phyloP scores from a whole-genome alignment of 1,140 invertebrate species.

The Drosophila grimshawi region DNA sequence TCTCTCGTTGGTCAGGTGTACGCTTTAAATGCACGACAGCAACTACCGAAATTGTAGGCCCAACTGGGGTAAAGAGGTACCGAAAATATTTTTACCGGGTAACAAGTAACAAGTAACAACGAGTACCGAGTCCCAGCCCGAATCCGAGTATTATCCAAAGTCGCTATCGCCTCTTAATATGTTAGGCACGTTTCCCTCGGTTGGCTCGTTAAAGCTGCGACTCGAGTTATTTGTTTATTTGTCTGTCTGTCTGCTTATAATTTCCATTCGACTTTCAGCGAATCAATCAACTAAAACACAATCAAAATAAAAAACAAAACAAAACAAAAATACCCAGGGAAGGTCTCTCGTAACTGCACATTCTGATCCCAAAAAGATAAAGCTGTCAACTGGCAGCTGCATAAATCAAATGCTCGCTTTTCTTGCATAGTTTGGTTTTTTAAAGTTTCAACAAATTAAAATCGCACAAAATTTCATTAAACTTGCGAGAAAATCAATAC shows the following conservation, averaged over 20 bases:
- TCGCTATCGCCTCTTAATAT: conserved; percentile 43
- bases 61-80: conserved; percentile 16
- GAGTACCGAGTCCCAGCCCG: not conserved
- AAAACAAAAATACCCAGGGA: conserved; percentile 34
- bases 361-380: conserved; percentile 66
- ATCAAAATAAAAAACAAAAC: not conserved
- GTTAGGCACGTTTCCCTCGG: conserved; percentile 53
- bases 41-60: conserved; percentile 73
- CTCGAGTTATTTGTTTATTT: conserved; percentile 71
- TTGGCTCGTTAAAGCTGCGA: conserved; percentile 64
- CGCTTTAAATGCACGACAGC: conserved; percentile 71
- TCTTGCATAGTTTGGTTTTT: conserved; percentile 29
- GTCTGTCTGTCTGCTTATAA: conserved; percentile 49
- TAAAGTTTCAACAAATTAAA: conserved; percentile 51
- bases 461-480: conserved; percentile 59
- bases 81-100: conserved; percentile 2
- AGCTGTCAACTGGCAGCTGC: conserved; percentile 58
- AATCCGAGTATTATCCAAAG: conserved; percentile 21
- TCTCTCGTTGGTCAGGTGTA: conserved; percentile 55
- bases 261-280: conserved; percentile 77
- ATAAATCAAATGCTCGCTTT: conserved; percentile 61
- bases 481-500: conserved; percentile 69
- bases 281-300: conserved; percentile 55
- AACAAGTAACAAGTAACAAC: not conserved
- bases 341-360: conserved; percentile 63